Base-by-base conservation (phyloP, 2,797 vertebrate genomes). In the Gila robusta region DNA sequence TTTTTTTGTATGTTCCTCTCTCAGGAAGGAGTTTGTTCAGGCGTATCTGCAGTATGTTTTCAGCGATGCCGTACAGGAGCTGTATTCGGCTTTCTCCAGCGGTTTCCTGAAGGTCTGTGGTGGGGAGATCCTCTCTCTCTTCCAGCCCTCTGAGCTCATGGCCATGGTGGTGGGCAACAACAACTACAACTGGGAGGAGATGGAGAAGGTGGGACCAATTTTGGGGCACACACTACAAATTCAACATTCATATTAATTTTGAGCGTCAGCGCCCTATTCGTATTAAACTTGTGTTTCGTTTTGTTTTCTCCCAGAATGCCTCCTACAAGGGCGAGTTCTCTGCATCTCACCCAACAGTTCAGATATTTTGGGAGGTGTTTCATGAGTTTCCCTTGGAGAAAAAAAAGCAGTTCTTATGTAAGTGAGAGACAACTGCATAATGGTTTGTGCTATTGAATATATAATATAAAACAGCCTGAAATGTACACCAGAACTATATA, bases 111-210 rank as follows among this genome's bases (percentile, higher is more conserved):
- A 99, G 90, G 98, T 99, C 89, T 99, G 98, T 16, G 98, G 98
- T 2, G 98, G 98, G 78, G 97, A 98, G 88, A 97, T 99, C 66
- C 94, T 99, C 74, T 97, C 96, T 39, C 97, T 99, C 86, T 99
- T 99, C 94, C 98, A 99, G 95, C 98, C 98, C 56, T 97, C 96
- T 0, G 98, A 99, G 89, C 96, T 99, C 88, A 97, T 98, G 95
- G 98, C 98, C 92, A 99, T 99, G 98, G 98, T 99, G 91, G 97
- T 99, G 73, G 98, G 98, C 70, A 99, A 98, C 95, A 98, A 94
- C 93, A 97, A 97, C 94, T 99, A 99, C 94, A 97, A 99, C 95
- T 99, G 98, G 98, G 96, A 98, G 89, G 97, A 98, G 84, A 90
- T 99, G 93, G 98, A 99, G 92, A 98, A 98, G 98, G 98, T 99